Conservation (phyloP, 2,113 vertebrate species). For the Oreocharis arfaki region DNA sequence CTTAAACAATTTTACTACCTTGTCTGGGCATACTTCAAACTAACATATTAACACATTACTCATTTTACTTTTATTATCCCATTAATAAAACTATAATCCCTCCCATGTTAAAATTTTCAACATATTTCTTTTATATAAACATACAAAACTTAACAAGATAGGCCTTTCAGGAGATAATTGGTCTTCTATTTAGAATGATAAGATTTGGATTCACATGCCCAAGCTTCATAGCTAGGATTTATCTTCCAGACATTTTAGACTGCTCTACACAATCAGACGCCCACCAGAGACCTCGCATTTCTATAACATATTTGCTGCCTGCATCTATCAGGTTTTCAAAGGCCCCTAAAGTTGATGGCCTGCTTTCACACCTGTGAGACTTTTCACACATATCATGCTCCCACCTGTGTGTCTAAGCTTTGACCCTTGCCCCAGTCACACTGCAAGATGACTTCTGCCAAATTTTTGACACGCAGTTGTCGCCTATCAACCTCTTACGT, state of each 20-base stretch:
- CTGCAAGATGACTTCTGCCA: not conserved
- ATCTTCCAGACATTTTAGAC: not conserved
- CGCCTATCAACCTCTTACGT: not conserved
- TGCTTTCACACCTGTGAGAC: not conserved
- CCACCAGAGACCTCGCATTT: not conserved
- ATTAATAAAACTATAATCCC: not conserved
- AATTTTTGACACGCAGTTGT: not conserved
- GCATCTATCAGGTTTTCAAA: not conserved
- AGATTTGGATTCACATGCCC: not conserved
- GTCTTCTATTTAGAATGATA: not conserved
- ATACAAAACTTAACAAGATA: not conserved
- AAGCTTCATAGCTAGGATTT: not conserved
- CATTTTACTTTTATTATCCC: not conserved
- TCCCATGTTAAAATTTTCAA: not conserved
- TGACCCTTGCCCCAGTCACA: not conserved
- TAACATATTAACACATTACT: not conserved
- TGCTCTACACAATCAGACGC: not conserved
- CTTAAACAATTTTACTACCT: constrained; percentile 1
- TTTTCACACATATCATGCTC: not conserved
- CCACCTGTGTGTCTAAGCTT: not conserved
- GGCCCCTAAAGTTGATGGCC: not conserved
- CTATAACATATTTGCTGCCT: not conserved
- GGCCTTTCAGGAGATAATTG: not conserved
- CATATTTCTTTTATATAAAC: not conserved
- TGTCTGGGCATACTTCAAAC: not conserved